Base-by-base conservation (phyloP, 2,888 invertebrate genomes). In the Zygaena filipendulae region DNA sequence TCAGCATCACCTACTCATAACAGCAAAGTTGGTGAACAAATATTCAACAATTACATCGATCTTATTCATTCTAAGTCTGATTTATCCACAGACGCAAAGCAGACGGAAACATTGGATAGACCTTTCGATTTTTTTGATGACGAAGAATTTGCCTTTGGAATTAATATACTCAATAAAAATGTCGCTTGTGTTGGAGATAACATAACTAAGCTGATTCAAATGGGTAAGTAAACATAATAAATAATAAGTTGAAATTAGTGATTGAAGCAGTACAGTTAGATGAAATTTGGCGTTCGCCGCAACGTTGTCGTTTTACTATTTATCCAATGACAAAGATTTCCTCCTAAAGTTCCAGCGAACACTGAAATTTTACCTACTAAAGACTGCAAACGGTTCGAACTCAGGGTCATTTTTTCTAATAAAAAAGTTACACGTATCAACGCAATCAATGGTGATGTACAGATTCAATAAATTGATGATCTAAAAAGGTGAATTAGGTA, bases 101-200 rank as follows among this genome's bases (percentile, higher is more conserved):
- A 59, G 26, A 47, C 48, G 2, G 74, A 72, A 29, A 49, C 54
- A 13, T 35, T 53, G 3, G 69, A 75, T 29, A 57, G 56, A 21
- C 72, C 75, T 2, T 77, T 71, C 47, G 72, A 75, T 45, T 74
- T 69, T 38, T 69, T 57, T 38, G 75, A 79, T 25, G 72, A 74
- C 29, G 75, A 75, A 47, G 75, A 77, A 39, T 72, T 59, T 45
- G 72, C 69, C 12, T 77, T 75, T 52, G 72, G 72, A 4, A 67
- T 71, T 4, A 74, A 74, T 52, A 49, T 79, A 22, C 34, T 74
- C 3, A 72, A 72, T 30, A 72, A 74, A 25, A 79, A 77, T 45
- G 66, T 79, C n/a, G 71, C 72, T 1, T 75, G 75, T 45, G 74
- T 72, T 13, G 72, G 71, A 2, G 61, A 68, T 31, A 74, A 77